Evolutionary conservation across 1,140 invertebrate genomes (phyloP).

Genomic region (Bombus haemorrhoidalis): DNA sequence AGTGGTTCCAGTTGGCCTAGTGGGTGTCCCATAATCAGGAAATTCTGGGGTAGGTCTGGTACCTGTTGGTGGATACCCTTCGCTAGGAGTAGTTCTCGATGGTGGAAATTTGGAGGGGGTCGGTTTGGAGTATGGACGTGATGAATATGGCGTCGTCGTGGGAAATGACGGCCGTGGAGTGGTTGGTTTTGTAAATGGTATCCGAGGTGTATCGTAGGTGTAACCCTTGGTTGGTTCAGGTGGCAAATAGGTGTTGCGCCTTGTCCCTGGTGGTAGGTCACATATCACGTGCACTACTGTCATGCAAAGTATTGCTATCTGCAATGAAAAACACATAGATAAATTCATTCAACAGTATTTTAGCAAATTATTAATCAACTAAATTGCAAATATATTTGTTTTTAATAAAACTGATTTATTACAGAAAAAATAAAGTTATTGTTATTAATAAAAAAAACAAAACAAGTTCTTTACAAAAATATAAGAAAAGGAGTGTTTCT

Average conservation of each 20-base stretch:
- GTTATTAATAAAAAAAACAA: background rate
- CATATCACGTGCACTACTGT: slow-evolving; percentile 75
- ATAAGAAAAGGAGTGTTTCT: too few species aligned
- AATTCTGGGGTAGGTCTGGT: slow-evolving; percentile 73
- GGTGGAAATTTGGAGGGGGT: slow-evolving; percentile 48
- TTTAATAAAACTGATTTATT: background rate
- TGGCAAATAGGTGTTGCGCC: slow-evolving; percentile 86
- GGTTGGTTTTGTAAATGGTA: slow-evolving; percentile 82
- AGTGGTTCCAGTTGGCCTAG: slow-evolving; percentile 56
- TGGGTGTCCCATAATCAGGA: slow-evolving; percentile 74
- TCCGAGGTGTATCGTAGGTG: slow-evolving; percentile 84
- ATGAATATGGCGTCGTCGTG: slow-evolving; percentile 51
- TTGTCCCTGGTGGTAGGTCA: slow-evolving; percentile 80
- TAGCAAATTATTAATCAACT: background rate
- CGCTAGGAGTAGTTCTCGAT: slow-evolving; percentile 40
- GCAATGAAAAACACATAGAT: slow-evolving; percentile 31
- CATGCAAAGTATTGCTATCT: slow-evolving; percentile 79
- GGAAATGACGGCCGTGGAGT: slow-evolving; percentile 69
- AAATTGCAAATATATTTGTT: background rate
- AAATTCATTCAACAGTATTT: background rate
- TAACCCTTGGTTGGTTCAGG: slow-evolving; percentile 85
- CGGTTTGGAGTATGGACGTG: slow-evolving; percentile 61
- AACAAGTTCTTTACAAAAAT: too few species aligned
- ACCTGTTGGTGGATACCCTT: slow-evolving; percentile 71
- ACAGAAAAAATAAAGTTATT: background rate